phyloP scores from a whole-genome alignment of 2,888 invertebrate species.

The Drosophila tripunctata region DNA sequence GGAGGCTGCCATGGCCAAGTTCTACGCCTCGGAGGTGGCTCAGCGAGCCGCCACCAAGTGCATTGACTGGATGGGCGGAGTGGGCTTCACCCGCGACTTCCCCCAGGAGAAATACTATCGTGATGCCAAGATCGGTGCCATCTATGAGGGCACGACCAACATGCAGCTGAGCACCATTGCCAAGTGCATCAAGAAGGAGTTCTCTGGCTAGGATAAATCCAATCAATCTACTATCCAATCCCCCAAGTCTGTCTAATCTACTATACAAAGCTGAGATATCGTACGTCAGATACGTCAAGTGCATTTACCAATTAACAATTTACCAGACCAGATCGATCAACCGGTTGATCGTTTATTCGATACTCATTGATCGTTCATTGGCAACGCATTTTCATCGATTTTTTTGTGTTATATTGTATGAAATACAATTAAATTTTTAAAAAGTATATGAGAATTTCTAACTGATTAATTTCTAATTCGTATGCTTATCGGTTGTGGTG shows the following conservation, averaged over 20 bases:
- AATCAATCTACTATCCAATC: not conserved
- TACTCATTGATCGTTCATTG: slow-evolving; percentile 10
- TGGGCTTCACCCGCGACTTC: slow-evolving; percentile 97
- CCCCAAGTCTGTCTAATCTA: slow-evolving; percentile 9
- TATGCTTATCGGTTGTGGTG: slow-evolving; percentile 78
- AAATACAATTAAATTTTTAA: slow-evolving; percentile 61
- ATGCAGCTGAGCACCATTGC: slow-evolving; percentile 99
- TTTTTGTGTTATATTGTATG: slow-evolving; percentile 66
- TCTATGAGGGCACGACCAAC: slow-evolving; percentile 99
- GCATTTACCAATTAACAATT: slow-evolving; percentile 77
- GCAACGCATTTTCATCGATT: slow-evolving; percentile 48
- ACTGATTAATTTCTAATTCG: too few relatives aligned
- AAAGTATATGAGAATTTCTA: not conserved
- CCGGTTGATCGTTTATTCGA: too few relatives aligned
- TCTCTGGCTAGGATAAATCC: slow-evolving; percentile 83
- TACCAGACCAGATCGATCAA: not conserved
- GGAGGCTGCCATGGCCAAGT: slow-evolving; percentile 98
- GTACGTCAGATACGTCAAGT: slow-evolving; percentile 83
- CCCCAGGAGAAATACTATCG: slow-evolving; percentile 98
- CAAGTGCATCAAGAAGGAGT: slow-evolving; percentile 92
- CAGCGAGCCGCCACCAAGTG: slow-evolving; percentile 95
- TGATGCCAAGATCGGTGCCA: slow-evolving; percentile 97
- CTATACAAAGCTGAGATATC: slow-evolving; percentile 72
- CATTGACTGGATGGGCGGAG: slow-evolving; percentile 99
- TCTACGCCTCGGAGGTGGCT: slow-evolving; percentile 95